A percentile compares a stretch with the other conserved stretches of the same genome.
Conservation (phyloP, 92 coral and sea anemone genomes). For the Epizoanthus ramosus region DNA sequence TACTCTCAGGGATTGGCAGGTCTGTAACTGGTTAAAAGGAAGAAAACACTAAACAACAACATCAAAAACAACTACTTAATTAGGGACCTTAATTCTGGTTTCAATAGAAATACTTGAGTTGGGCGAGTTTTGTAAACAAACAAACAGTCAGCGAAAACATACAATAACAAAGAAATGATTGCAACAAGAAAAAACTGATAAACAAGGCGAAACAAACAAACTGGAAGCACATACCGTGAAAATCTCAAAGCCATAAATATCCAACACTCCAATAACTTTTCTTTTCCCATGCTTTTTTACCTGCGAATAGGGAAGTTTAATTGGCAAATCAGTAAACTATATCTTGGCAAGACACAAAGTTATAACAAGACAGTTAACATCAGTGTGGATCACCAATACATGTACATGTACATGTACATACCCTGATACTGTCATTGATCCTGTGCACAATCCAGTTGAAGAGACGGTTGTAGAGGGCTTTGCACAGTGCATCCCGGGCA, state of each 20-base stretch:
- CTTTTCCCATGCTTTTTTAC: conserved; percentile 83
- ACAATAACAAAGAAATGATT: too few relatives aligned
- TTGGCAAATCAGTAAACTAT: neutral
- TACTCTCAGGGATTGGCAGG: too few relatives aligned
- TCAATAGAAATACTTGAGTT: too few relatives aligned
- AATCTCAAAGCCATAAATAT: conserved; percentile 98
- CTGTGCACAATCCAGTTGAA: conserved; percentile 90
- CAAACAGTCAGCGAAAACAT: neutral
- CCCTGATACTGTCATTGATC: conserved; percentile 94
- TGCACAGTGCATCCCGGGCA: conserved; percentile 93
- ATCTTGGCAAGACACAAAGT: neutral
- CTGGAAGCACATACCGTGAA: conserved; percentile 65
- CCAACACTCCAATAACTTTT: conserved; percentile 96
- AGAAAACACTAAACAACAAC: too few relatives aligned
- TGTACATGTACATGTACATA: conserved; percentile 40
- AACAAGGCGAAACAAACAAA: too few relatives aligned
- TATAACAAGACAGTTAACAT: neutral
- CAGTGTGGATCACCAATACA: too few relatives aligned
- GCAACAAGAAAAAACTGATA: neutral
- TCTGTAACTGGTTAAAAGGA: too few relatives aligned
- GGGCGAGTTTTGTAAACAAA: neutral
- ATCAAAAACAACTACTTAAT: too few relatives aligned
- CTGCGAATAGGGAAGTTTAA: conserved; percentile 40
- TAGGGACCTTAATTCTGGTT: too few relatives aligned
- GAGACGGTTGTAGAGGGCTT: conserved; percentile 87